Base-by-base conservation (phyloP, 2,888 invertebrate species). In the Ferrisia virgata region DNA sequence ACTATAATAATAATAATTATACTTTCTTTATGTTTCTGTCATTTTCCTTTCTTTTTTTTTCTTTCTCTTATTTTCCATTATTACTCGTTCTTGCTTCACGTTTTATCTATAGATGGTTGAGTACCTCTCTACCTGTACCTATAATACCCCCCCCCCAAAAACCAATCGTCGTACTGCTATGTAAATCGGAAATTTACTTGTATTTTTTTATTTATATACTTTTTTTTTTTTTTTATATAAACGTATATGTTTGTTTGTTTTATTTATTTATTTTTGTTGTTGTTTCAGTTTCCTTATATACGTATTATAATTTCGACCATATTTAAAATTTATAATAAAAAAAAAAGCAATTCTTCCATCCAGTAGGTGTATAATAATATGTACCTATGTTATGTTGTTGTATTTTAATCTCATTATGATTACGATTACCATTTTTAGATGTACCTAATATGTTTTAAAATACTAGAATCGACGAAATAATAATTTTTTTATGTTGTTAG, bases 281-380 rank as follows among this genome's bases (percentile, higher is more conserved):
- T 58, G 1, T 58, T 28, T 64, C 8, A 15, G 28, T 64, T 64
- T 64, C 28, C 15, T 64, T 64, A 28, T n/a, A n/a, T 64, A 64
- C 64, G 25, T 64, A 64, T 31, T 31, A 11, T 5, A 64, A 64
- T 64, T 53, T 64, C 64, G 64, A 64, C 64, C 64, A 64, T 64
- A 64, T 64, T 28, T 39, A 39, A 39, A 39, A 39, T 39, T 8
- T 8, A 39, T 8, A 39, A 39, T 8, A 39, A 11, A 64, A 64
- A 64, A 64, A 28, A 64, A 64, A 64, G 64, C 64, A 64, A 64
- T 64, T 64, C 64, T 64, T 64, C 64, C 64, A 64, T 64, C 64
- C 64, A 64, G 64, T 64, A 64, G 64, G 64, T 64, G 64, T 64
- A 31, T 64, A 64, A 64, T 64, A 64, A 64, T 22, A 28, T 64